A percentile compares a stretch with the other conserved stretches of the same genome.
Conservation (phyloP, 1,140 invertebrate genomes). For the Aplysia californica region DNA sequence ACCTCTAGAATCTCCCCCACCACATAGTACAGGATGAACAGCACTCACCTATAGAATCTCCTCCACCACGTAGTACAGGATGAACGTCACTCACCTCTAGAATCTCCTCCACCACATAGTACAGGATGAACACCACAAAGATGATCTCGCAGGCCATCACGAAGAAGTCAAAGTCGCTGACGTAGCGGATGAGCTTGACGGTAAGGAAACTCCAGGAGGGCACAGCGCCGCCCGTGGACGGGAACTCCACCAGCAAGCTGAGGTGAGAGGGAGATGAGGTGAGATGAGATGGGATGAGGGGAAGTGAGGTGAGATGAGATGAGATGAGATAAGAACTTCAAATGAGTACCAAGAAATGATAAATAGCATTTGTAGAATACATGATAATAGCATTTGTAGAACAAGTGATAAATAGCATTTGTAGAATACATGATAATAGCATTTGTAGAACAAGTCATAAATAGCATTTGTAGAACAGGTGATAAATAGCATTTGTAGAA, state of each 20-base stretch:
- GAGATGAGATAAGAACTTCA: neutral
- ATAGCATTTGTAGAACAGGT: too few relatives aligned
- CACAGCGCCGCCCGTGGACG: conserved; percentile 77
- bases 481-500: neutral
- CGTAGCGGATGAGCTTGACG: conserved; percentile 74
- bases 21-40: too few relatives aligned
- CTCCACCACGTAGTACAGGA: conserved; percentile 75
- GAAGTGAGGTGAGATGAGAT: neutral
- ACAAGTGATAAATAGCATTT: neutral
- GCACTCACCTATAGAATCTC: conserved; percentile 72
- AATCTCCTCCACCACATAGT: too few relatives aligned
- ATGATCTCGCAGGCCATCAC: conserved; percentile 72
- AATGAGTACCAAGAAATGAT: neutral
- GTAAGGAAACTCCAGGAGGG: conserved; percentile 71
- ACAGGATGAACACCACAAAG: too few relatives aligned
- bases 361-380: neutral
- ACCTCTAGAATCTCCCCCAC: too few relatives aligned
- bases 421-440: neutral
- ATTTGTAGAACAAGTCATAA: too few relatives aligned
- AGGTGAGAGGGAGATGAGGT: neutral
- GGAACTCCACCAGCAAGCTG: conserved; percentile 77
- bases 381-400: neutral
- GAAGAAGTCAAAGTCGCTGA: conserved; percentile 69
- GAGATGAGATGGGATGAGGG: neutral
- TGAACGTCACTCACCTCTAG: too few relatives aligned